Evolutionary conservation across 2,113 vertebrate species (phyloP).

Genomic region (Prinia subflava): DNA sequence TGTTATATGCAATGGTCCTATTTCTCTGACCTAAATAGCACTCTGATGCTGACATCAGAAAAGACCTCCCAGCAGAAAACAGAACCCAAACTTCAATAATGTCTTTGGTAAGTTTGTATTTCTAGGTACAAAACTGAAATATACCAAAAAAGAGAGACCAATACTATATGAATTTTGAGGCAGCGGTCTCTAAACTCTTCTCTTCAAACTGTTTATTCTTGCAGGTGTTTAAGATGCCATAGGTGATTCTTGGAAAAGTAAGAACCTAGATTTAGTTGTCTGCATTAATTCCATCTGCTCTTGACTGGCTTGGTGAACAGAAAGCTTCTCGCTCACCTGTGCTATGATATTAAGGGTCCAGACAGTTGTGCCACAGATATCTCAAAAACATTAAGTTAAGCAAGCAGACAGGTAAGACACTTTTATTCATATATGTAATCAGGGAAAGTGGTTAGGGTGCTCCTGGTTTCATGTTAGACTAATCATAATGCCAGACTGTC

Average conservation of each 20-base stretch:
- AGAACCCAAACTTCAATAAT: background rate
- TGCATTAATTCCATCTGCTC: background rate
- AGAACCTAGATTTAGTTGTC: background rate
- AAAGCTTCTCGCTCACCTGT: background rate
- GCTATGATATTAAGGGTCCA: background rate
- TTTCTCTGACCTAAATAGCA: background rate
- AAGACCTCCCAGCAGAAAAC: background rate
- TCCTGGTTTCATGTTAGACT: background rate
- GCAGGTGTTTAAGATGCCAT: background rate
- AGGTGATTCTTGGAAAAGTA: background rate
- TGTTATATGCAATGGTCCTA: background rate
- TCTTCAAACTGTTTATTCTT: background rate
- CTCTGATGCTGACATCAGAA: background rate
- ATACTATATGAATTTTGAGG: background rate
- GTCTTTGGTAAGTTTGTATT: background rate
- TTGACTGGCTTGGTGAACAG: background rate
- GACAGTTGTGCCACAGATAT: background rate
- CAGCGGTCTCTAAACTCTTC: background rate
- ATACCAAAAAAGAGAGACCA: background rate
- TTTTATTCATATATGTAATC: background rate
- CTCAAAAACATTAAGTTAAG: background rate
- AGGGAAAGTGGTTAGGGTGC: background rate
- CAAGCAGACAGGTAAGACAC: background rate
- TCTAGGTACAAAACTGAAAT: background rate
- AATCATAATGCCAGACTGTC: background rate